These are phyloP conservation scores for Halcyon chelicuti DNA, from an alignment of 2,797 vertebrate species.

Conservation along the genomic window DNA sequence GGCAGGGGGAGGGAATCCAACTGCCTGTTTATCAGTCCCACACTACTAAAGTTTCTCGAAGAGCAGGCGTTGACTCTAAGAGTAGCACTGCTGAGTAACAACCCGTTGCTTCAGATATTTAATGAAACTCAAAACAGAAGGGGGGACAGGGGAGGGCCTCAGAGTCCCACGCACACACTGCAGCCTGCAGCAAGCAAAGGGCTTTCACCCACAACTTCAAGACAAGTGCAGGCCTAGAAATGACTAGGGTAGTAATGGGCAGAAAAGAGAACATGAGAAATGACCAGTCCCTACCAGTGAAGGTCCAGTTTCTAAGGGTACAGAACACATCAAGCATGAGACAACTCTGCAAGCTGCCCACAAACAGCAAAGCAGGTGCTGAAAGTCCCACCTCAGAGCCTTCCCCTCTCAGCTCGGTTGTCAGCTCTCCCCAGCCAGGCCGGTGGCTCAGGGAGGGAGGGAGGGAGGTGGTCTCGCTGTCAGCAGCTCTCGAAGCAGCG, in stretches of 20 bases:
- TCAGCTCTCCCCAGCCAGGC: neutral
- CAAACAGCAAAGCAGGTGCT: neutral
- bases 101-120: neutral
- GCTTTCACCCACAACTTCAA: neutral
- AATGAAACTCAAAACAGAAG: neutral
- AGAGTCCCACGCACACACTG: neutral
- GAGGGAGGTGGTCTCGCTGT: neutral
- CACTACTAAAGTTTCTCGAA: neutral
- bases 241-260: fast-evolving
- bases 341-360: neutral
- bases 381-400: neutral
- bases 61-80: neutral
- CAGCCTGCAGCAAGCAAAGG: neutral
- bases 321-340: fast-evolving
- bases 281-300: fast-evolving
- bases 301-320: neutral
- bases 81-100: fast-evolving
- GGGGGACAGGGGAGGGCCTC: fast-evolving
- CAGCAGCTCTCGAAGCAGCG: neutral
- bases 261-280: neutral
- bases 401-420: neutral
- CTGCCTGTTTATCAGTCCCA: neutral
- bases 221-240: fast-evolving
- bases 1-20: neutral
- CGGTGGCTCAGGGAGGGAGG: neutral